These are phyloP conservation scores for Meloidogyne chitwoodi DNA, from an alignment of 1,140 invertebrate genomes.

Conservation along the genomic window DNA sequence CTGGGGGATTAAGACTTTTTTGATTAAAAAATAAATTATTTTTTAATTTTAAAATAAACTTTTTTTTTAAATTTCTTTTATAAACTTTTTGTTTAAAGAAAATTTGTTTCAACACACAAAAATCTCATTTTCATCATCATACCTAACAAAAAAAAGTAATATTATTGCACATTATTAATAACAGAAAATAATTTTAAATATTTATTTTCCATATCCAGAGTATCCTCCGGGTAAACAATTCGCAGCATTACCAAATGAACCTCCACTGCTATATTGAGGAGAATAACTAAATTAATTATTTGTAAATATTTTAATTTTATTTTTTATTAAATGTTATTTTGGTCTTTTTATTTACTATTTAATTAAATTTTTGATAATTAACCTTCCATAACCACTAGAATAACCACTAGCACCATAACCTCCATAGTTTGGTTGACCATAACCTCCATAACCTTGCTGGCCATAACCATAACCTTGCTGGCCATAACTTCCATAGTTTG, in stretches of 20 bases:
- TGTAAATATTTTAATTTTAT: no score
- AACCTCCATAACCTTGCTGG: not conserved
- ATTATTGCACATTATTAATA: not conserved
- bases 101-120: no score
- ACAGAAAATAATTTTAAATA: not conserved
- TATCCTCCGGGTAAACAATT: not conserved
- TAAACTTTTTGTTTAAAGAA: no score
- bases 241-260: not conserved
- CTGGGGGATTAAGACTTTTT: conserved; percentile 62
- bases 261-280: not conserved
- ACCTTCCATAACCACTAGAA: not conserved
- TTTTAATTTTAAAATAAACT: no score
- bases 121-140: no score
- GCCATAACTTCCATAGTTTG: not conserved
- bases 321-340: no score
- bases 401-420: not conserved
- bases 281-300: no score
- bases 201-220: not conserved
- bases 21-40: conserved; percentile 26
- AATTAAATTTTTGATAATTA: no score
- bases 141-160: no score
- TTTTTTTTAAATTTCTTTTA: not conserved
- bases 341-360: no score
- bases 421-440: not conserved
- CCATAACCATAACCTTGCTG: no score